These are phyloP conservation scores for Alethe diademata DNA, from an alignment of 2,113 vertebrate genomes.

Conservation along the genomic window DNA sequence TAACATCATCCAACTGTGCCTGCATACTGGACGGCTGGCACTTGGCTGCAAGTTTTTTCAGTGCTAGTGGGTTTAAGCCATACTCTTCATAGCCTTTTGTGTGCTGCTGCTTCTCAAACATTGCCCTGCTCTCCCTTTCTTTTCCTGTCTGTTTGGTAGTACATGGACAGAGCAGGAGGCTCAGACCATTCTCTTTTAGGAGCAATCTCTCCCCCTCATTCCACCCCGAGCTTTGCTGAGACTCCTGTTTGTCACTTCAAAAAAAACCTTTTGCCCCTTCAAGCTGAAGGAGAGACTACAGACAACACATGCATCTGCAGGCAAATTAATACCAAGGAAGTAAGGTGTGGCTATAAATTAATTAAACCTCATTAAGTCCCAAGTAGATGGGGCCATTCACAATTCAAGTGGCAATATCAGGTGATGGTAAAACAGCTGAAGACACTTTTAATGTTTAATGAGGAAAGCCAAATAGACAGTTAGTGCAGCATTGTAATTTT, in stretches of 20 bases:
- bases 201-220: not conserved
- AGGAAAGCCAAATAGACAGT: not conserved
- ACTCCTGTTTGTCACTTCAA: not conserved
- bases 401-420: not conserved
- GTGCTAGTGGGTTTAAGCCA: not conserved
- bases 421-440: slow-evolving; percentile 12
- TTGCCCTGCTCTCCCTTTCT: not conserved
- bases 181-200: not conserved
- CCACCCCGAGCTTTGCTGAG: not conserved
- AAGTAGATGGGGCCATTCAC: not conserved
- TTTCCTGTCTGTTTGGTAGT: not conserved
- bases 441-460: not conserved
- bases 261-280: not conserved
- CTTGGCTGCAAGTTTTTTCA: not conserved
- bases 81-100: not conserved
- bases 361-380: slow-evolving; percentile 12
- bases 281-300: not conserved
- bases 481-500: not conserved
- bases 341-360: slow-evolving; percentile 30
- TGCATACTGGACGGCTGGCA: slow-evolving; percentile 25
- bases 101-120: not conserved
- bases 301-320: not conserved
- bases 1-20: slow-evolving; percentile 11
- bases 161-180: not conserved
- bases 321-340: not conserved